Conservation (phyloP, 2,797 vertebrate genomes). For the Onychomys torridus region DNA sequence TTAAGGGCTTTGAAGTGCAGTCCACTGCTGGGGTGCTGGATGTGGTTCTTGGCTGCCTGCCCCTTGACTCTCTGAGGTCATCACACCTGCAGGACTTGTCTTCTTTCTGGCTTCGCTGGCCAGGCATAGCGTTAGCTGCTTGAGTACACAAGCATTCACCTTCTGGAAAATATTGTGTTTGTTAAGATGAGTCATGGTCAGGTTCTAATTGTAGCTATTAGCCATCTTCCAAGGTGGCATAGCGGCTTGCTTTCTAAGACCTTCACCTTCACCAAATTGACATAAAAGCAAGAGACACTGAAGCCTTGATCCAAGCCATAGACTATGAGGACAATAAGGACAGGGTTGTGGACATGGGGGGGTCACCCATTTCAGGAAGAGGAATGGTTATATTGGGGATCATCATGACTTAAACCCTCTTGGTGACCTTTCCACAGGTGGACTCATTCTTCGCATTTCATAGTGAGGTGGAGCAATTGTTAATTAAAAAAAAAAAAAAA, state of each 20-base stretch:
- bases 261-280: conserved; percentile 95
- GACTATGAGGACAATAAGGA: conserved; percentile 91
- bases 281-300: conserved; percentile 95
- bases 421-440: neutral
- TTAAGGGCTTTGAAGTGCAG: conserved; percentile 95
- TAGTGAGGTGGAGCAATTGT: neutral
- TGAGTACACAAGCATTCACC: conserved; percentile 94
- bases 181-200: conserved; percentile 95
- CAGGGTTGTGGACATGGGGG: conserved; percentile 54
- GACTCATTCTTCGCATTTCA: neutral
- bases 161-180: conserved; percentile 97
- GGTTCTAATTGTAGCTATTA: conserved; percentile 94
- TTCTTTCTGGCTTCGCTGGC: conserved; percentile 94
- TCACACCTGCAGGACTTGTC: conserved; percentile 95
- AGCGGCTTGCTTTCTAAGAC: conserved; percentile 98
- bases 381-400: neutral
- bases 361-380: neutral
- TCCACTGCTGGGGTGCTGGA: conserved; percentile 95
- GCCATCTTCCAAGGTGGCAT: conserved; percentile 95
- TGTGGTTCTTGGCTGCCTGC: conserved; percentile 95
- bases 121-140: conserved; percentile 96
- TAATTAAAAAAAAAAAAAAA: too few species aligned
- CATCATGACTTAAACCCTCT: neutral
- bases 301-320: conserved; percentile 94
- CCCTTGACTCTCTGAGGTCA: conserved; percentile 94